Base-by-base conservation (phyloP, 2,113 vertebrate genomes). In the Isurus oxyrinchus region DNA sequence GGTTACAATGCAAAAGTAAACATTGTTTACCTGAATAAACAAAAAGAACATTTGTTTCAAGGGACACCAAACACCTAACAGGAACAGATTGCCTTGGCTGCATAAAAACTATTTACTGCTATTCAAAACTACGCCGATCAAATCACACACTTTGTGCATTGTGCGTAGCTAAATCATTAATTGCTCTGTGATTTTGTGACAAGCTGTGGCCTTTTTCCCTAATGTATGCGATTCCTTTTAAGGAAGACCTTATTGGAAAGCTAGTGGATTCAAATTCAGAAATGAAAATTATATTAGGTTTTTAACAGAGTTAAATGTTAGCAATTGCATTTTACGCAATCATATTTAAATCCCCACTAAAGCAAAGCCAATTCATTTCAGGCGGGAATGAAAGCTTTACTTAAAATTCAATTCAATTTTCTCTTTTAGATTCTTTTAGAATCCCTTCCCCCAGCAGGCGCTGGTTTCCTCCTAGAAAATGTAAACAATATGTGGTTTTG, bases 401-500 rank as follows among this genome's bases (percentile, higher is more conserved):
- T 95, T 49, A 53, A 95, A 95, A 95, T 55, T 91, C 19, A 53
- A 66, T 53, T 69, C 4, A 31, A 27, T 53, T 95, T 69, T 95
- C 59, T 93, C 94, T 55, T 5, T 91, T 59, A 31, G 57, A 91
- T 66, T 66, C 16, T 94, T 94, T 91, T 59, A 91, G 31, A 59
- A 35, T 59, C 55, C 55, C 27, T 16, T 16, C 31, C 55, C 67
- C 94, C 67, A 53, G 21, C 63, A 95, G 93, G 61, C 67, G 5
- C 66, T 95, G 67, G 27, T 55, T 72, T 72, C 94, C 94, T 53
- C 66, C 53, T 21, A 72, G 66, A 95, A 95, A 95, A 95, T 55
- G 66, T 69, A 95, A 95, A 69, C 94, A 95, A 95, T 69, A 69
- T 95, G 61, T 95, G 94, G 94, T 69, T 95, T 95, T 95, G 44